A percentile compares a stretch with the other conserved stretches of the same genome.
These are phyloP conservation scores for Megamerina dolium DNA, from an alignment of 2,888 invertebrate species.

Conservation along the genomic window DNA sequence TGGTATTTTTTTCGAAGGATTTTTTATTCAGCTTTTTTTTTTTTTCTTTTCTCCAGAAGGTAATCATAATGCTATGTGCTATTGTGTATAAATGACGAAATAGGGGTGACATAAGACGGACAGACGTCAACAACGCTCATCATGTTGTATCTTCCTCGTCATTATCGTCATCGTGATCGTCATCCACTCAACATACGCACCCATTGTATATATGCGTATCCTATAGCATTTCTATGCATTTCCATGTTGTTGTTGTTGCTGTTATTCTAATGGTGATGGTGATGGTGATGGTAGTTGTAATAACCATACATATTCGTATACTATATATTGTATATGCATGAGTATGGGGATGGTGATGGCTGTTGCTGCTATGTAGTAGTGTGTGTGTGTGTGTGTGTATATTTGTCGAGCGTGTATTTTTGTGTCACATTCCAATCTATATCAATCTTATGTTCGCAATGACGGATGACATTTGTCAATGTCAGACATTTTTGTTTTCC, in stretches of 20 bases:
- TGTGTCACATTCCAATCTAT: conserved; percentile 51
- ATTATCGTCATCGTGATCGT: no score
- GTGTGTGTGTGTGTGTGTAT: no score
- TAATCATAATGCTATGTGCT: not conserved
- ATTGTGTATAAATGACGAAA: conserved; percentile 16
- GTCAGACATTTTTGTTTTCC: conserved; percentile 50
- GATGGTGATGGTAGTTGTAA: conserved; percentile 15
- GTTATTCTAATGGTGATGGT: conserved; percentile 27
- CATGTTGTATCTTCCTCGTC: conserved; percentile 39
- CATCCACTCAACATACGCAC: no score
- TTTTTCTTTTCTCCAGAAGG: not conserved
- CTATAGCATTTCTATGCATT: conserved; percentile 6
- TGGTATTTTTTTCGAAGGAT: not conserved
- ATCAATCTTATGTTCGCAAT: conserved; percentile 52
- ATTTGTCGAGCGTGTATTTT: conserved; percentile 34
- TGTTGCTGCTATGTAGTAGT: conserved; percentile 20
- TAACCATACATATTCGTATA: conserved; percentile 5
- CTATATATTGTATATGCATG: conserved; percentile 5
- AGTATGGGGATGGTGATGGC: conserved; percentile 13
- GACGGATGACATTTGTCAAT: conserved; percentile 52
- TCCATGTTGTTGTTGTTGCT: conserved; percentile 16
- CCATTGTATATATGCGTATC: no score
- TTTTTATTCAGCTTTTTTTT: conserved; percentile 1
- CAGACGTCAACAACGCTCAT: conserved; percentile 43
- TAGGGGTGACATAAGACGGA: conserved; percentile 39